Percentiles rank a stretch among this genome's conserved stretches.
These are phyloP conservation scores for Temnothorax unifasciatus DNA, from an alignment of 2,888 invertebrate genomes.

Conservation along the genomic window DNA sequence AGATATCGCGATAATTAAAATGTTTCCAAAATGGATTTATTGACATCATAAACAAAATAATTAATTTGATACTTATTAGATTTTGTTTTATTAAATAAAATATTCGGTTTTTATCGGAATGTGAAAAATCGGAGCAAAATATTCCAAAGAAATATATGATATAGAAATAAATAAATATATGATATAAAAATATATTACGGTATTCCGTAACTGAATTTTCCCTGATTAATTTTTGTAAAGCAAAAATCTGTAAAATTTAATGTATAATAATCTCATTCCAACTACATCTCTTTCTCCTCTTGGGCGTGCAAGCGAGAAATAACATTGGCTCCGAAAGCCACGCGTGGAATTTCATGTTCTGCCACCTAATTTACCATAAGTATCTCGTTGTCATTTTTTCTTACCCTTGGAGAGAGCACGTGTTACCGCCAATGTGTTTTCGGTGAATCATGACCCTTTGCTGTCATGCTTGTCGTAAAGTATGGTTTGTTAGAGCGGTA, in stretches of 20 bases:
- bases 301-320: slow-evolving; percentile 50
- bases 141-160: not conserved
- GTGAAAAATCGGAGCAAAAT: not conserved
- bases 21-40: not conserved
- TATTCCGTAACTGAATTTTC: not conserved
- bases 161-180: not conserved
- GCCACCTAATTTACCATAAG: slow-evolving; percentile 62
- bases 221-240: not conserved
- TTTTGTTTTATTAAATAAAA: slow-evolving; percentile 9
- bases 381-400: slow-evolving; percentile 24
- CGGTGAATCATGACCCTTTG: slow-evolving; percentile 10
- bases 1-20: not conserved
- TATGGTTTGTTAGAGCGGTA: slow-evolving; percentile 11
- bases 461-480: slow-evolving; percentile 8
- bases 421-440: slow-evolving; percentile 33
- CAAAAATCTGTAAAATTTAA: not conserved
- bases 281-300: not conserved
- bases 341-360: slow-evolving; percentile 54
- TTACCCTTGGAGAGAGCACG: slow-evolving; percentile 2
- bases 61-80: not conserved
- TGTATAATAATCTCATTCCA: not conserved
- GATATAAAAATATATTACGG: no score
- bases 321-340: slow-evolving; percentile 58
- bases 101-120: not conserved
- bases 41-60: not conserved